Percentiles rank a stretch among this genome's conserved stretches.
phyloP scores from a whole-genome alignment of 2,797 vertebrate species.

The Lateolabrax maculatus region DNA sequence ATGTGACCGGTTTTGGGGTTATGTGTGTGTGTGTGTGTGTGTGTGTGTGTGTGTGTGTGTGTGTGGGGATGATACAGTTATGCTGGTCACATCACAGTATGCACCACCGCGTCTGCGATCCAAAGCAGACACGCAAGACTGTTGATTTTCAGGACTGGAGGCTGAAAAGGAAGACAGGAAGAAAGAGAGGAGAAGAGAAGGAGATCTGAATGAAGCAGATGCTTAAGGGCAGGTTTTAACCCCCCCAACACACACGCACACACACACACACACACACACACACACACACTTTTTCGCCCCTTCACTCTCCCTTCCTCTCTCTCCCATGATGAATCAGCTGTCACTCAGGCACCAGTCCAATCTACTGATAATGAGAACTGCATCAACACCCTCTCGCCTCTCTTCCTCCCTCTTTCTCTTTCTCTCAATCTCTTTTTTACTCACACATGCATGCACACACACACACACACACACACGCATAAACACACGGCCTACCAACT shows the following conservation, averaged over 20 bases:
- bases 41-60: slow-evolving; percentile 25
- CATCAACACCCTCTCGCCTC: slow-evolving; percentile 85
- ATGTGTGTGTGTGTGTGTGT: slow-evolving; percentile 24
- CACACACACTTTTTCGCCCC: slow-evolving; percentile 28
- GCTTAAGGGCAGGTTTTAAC: slow-evolving; percentile 82
- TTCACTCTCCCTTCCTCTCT: slow-evolving; percentile 81
- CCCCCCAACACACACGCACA: slow-evolving; percentile 29
- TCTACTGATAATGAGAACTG: slow-evolving; percentile 96
- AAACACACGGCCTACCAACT: slow-evolving; percentile 30
- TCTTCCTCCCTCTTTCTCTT: slow-evolving; percentile 65
- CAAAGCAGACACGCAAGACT: slow-evolving; percentile 42
- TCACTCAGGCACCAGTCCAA: slow-evolving; percentile 94
- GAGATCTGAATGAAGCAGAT: slow-evolving; percentile 83
- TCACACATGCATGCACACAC: slow-evolving; percentile 29
- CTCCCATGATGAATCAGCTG: slow-evolving; percentile 95
- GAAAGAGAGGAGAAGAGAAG: slow-evolving; percentile 46
- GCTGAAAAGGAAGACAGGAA: slow-evolving; percentile 35
- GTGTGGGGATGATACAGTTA: slow-evolving; percentile 49
- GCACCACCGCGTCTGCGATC: slow-evolving; percentile 40
- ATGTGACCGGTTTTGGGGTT: slow-evolving; percentile 57
- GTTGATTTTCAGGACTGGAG: slow-evolving; percentile 61
- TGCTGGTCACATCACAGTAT: slow-evolving; percentile 56
- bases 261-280: slow-evolving; percentile 26
- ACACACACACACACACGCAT: slow-evolving; percentile 22
- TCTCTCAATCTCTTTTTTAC: slow-evolving; percentile 58